phyloP scores from a whole-genome alignment of 2,113 vertebrate genomes.

The Notarius quadriscutis region DNA sequence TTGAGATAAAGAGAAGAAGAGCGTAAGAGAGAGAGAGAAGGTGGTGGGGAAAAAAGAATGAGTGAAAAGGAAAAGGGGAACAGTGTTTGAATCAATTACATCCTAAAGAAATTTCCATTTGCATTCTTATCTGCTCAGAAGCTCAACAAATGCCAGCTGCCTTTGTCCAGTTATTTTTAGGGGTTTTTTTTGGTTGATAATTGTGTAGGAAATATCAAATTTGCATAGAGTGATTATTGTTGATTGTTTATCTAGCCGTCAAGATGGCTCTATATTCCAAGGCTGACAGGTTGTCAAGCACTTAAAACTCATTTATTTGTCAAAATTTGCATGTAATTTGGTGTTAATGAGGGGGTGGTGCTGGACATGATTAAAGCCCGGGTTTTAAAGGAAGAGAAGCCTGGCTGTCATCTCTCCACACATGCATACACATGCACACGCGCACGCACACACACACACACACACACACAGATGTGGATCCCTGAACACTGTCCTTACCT shows the following conservation, averaged over 20 bases:
- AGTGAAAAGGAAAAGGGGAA: constrained; percentile 54
- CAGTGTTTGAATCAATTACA: constrained; percentile 79
- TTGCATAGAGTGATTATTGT: constrained; percentile 99
- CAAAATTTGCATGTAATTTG: constrained; percentile 99
- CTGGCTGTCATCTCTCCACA: constrained; percentile 50
- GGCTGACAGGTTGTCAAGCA: constrained; percentile 99
- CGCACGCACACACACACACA: constrained; percentile 19
- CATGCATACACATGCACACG: constrained; percentile 24
- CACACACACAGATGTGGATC: constrained; percentile 2
- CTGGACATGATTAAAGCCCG: constrained; percentile 90
- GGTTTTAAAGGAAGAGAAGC: constrained; percentile 79
- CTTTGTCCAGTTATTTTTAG: constrained; percentile 97
- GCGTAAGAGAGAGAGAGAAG: constrained; percentile 39
- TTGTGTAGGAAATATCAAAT: constrained; percentile 99
- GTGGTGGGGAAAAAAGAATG: constrained; percentile 40
- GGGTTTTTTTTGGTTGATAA: constrained; percentile 80
- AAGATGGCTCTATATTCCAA: constrained; percentile 95
- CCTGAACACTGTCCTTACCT: constrained; percentile 41
- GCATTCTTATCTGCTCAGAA: constrained; percentile 78
- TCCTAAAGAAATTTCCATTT: constrained; percentile 80
- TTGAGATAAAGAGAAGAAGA: constrained; percentile 64
- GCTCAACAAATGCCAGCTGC: constrained; percentile 92
- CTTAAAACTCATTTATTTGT: constrained; percentile 99
- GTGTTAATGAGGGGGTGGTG: constrained; percentile 93
- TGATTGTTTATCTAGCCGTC: constrained; percentile 99